Evolutionary conservation across 2,113 vertebrate species (phyloP).

Genomic region (Vireo altiloquus): DNA sequence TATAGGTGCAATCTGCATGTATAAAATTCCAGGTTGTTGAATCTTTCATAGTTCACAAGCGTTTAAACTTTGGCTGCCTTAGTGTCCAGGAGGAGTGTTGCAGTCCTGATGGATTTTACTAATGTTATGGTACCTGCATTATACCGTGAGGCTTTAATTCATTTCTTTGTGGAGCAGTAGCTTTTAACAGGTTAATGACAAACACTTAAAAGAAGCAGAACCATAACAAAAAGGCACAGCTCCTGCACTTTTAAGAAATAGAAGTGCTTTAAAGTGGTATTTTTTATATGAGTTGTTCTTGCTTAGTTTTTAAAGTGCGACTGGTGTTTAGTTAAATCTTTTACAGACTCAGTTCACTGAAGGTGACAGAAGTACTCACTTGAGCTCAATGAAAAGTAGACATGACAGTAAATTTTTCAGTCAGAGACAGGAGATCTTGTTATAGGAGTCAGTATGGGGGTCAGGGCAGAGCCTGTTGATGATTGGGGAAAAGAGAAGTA

Average conservation of each 20-base stretch:
- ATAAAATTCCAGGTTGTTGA: background rate
- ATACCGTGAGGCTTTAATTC: accelerated
- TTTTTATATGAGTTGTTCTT: conserved; percentile 39
- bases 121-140: background rate
- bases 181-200: background rate
- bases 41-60: background rate
- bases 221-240: background rate
- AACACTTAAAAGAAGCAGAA: background rate
- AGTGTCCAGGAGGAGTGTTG: background rate
- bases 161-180: background rate
- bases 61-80: background rate
- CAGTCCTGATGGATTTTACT: background rate
- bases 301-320: conserved; percentile 62
- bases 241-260: background rate
- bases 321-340: conserved; percentile 78
- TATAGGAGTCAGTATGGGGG: conserved; percentile 98
- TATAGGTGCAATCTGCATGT: background rate
- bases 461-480: conserved; percentile 99
- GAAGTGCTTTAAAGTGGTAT: background rate
- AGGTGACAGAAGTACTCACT: conserved; percentile 96
- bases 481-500: conserved; percentile 99
- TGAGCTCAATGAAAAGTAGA: conserved; percentile 92
- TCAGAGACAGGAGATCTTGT: conserved; percentile 99
- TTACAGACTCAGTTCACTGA: conserved; percentile 81
- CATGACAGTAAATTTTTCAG: conserved; percentile 97